Evolutionary conservation across 1,140 invertebrate genomes (phyloP).

Genomic region (Sarcophaga bullata): DNA sequence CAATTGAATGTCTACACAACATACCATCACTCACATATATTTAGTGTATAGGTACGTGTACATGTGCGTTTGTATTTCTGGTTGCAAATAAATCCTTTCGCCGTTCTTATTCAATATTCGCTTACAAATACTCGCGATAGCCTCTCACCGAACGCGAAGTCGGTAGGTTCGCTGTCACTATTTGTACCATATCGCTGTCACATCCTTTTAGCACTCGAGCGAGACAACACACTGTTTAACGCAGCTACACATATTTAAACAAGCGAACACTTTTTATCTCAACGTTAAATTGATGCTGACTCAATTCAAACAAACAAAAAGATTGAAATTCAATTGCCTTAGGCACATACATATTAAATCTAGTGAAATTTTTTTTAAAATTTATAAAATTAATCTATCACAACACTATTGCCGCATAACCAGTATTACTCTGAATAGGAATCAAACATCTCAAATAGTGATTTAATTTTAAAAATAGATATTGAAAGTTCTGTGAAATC

Average conservation of each 20-base stretch:
- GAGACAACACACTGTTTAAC: constrained; percentile 54
- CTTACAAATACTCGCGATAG: constrained; percentile 50
- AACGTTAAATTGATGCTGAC: neutral
- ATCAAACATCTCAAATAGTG: no score
- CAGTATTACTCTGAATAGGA: no score
- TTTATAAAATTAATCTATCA: no score
- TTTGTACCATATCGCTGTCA: constrained; percentile 52
- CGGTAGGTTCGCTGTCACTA: constrained; percentile 61
- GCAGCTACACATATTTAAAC: constrained; percentile 41
- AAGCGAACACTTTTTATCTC: neutral
- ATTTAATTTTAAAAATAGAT: no score
- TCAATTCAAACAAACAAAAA: neutral
- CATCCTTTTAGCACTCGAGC: constrained; percentile 62
- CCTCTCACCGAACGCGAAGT: constrained; percentile 57
- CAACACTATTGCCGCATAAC: no score
- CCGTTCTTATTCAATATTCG: constrained; percentile 64
- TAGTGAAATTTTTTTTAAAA: neutral
- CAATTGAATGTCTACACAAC: neutral
- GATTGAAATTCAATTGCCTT: neutral
- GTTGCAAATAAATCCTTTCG: constrained; percentile 50
- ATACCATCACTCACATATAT: neutral
- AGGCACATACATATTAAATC: neutral
- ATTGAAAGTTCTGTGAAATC: no score
- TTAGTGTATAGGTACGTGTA: neutral
- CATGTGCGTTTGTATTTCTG: constrained; percentile 22